phyloP scores from a whole-genome alignment of 2,113 vertebrate genomes.

The Oreotrochilus melanogaster region DNA sequence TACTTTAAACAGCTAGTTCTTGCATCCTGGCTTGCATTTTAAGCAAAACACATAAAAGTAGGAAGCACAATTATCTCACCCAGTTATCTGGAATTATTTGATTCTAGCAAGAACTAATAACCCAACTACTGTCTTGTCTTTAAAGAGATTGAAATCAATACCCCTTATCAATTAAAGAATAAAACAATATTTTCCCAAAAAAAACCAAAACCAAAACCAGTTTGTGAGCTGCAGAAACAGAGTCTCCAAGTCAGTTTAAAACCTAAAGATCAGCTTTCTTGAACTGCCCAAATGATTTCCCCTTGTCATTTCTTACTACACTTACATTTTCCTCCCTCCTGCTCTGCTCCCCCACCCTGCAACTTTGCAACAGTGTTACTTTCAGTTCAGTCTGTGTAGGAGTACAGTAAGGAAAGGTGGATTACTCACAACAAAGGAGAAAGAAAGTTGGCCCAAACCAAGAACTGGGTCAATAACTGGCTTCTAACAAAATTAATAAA shows the following conservation, averaged over 20 bases:
- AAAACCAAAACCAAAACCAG: not conserved
- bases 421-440: not conserved
- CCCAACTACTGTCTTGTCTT: not conserved
- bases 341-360: not conserved
- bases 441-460: not conserved
- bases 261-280: not conserved
- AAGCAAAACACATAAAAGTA: not conserved
- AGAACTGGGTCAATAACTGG: not conserved
- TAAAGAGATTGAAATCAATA: not conserved
- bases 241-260: not conserved
- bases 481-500: not conserved
- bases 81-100: not conserved
- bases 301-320: not conserved
- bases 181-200: not conserved
- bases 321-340: not conserved
- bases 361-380: not conserved
- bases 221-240: not conserved
- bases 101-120: not conserved
- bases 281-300: not conserved
- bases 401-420: not conserved
- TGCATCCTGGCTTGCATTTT: not conserved
- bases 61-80: not conserved
- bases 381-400: not conserved
- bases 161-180: not conserved
- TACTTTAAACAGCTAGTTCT: not conserved